These are phyloP conservation scores for Valencia hispanica DNA, from an alignment of 2,797 vertebrate species.

Conservation along the genomic window DNA sequence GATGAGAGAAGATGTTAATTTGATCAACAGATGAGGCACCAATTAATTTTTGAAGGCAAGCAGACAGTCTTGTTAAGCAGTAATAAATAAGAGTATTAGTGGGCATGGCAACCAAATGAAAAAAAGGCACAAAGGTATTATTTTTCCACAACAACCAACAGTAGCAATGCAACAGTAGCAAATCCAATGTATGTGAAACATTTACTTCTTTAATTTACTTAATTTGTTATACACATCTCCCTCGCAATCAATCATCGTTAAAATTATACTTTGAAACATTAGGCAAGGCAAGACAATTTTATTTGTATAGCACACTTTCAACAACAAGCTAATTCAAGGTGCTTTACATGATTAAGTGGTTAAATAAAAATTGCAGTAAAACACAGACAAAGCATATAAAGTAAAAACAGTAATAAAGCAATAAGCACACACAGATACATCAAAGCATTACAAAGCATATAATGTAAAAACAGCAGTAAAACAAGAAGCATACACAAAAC, in stretches of 20 bases:
- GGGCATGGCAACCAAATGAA: conserved; percentile 21
- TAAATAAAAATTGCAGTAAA: too few species aligned
- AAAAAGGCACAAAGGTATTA: conserved; percentile 18
- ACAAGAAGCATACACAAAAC: too few species aligned
- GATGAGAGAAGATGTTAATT: conserved; percentile 41
- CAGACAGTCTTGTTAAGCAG: conserved; percentile 44
- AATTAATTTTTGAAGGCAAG: conserved; percentile 54
- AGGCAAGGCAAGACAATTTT: too few species aligned
- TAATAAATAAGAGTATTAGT: conserved; percentile 54
- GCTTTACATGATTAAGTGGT: too few species aligned
- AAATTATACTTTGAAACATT: background rate
- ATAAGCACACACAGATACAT: too few species aligned
- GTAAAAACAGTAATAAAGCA: too few species aligned
- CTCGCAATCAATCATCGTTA: background rate
- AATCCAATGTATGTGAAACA: background rate
- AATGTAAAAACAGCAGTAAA: too few species aligned
- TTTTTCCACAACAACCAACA: background rate
- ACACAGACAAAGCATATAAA: too few species aligned
- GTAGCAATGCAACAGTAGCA: background rate
- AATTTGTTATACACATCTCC: background rate
- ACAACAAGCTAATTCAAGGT: too few species aligned
- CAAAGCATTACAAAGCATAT: too few species aligned
- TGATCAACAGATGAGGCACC: conserved; percentile 56
- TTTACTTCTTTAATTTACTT: background rate
- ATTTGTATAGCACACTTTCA: too few species aligned